phyloP scores from a whole-genome alignment of 1,140 invertebrate genomes.

The Drosophila sturtevanti region DNA sequence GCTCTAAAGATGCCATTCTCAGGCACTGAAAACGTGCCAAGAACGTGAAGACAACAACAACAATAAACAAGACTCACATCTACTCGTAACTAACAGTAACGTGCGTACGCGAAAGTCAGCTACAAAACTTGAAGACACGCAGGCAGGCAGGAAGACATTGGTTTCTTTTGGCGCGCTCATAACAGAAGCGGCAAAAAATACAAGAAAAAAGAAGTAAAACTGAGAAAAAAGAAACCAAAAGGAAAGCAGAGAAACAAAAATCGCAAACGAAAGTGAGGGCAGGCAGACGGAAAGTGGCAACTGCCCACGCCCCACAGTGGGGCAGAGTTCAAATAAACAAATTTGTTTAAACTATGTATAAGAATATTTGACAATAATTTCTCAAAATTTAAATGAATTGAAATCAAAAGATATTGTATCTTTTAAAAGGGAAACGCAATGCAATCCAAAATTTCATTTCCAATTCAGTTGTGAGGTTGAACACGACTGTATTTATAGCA shows the following conservation, averaged over 20 bases:
- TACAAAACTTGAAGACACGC: slow-evolving; percentile 33
- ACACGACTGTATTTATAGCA: too few species aligned
- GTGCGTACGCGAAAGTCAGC: slow-evolving; percentile 64
- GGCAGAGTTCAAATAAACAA: not conserved
- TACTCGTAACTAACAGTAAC: slow-evolving; percentile 75
- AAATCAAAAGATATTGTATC: too few species aligned
- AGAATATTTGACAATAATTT: not conserved
- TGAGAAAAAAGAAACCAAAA: slow-evolving; percentile 28
- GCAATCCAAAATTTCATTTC: too few species aligned
- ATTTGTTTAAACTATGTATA: not conserved
- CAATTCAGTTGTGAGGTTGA: too few species aligned
- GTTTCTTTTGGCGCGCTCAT: slow-evolving; percentile 68
- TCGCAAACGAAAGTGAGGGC: slow-evolving; percentile 17
- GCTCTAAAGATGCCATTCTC: slow-evolving; percentile 55
- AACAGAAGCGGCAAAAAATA: slow-evolving; percentile 73
- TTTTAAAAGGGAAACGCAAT: too few species aligned
- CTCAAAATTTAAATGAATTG: slow-evolving; percentile 40
- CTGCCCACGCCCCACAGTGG: not conserved
- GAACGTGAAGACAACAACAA: slow-evolving; percentile 39
- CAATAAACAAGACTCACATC: slow-evolving; percentile 18
- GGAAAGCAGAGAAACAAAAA: slow-evolving; percentile 29
- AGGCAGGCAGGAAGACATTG: slow-evolving; percentile 13
- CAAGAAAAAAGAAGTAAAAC: slow-evolving; percentile 18
- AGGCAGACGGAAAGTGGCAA: slow-evolving; percentile 20
- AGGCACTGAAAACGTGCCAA: slow-evolving; percentile 52